Percentiles rank a stretch among this genome's conserved stretches.
Evolutionary conservation across 2,113 vertebrate genomes (phyloP).

Genomic region (Actenoides lindsayi): DNA sequence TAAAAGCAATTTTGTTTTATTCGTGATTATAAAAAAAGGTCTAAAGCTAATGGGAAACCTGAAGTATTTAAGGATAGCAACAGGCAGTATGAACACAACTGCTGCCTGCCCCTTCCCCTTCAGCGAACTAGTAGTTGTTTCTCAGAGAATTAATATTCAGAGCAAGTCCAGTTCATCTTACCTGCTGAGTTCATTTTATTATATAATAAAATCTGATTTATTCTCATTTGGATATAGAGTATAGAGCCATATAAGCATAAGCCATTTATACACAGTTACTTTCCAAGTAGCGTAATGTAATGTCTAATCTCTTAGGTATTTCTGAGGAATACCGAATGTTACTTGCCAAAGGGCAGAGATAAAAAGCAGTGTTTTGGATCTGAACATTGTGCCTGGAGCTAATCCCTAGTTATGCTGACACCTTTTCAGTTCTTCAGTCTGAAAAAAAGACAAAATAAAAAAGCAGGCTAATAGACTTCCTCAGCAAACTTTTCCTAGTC

Average conservation of each 20-base stretch:
- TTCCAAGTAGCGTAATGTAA: slow-evolving; percentile 9
- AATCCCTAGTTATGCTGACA: neutral
- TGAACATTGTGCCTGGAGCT: slow-evolving; percentile 1
- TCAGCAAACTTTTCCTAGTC: neutral
- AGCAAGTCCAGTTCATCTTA: neutral
- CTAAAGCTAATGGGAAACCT: neutral
- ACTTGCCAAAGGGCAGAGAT: neutral
- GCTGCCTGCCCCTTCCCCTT: neutral
- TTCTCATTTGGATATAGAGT: slow-evolving; percentile 20
- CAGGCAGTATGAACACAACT: neutral
- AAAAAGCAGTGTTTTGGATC: neutral
- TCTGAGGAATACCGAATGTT: neutral
- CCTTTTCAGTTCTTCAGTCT: neutral
- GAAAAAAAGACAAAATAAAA: neutral
- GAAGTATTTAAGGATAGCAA: neutral
- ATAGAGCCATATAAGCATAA: slow-evolving; percentile 9
- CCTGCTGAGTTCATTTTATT: neutral
- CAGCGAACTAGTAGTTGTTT: neutral
- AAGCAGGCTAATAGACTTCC: neutral
- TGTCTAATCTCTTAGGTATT: neutral
- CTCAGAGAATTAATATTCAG: slow-evolving; percentile 21
- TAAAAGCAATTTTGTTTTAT: slow-evolving; percentile 37
- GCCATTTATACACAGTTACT: slow-evolving; percentile 35
- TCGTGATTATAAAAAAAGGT: neutral
- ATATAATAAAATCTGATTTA: slow-evolving; percentile 43